Evolutionary conservation across 2,113 vertebrate genomes (phyloP), one percentile per base, ranked within the genome.

Genomic region (Pelodiscus sinensis): DNA sequence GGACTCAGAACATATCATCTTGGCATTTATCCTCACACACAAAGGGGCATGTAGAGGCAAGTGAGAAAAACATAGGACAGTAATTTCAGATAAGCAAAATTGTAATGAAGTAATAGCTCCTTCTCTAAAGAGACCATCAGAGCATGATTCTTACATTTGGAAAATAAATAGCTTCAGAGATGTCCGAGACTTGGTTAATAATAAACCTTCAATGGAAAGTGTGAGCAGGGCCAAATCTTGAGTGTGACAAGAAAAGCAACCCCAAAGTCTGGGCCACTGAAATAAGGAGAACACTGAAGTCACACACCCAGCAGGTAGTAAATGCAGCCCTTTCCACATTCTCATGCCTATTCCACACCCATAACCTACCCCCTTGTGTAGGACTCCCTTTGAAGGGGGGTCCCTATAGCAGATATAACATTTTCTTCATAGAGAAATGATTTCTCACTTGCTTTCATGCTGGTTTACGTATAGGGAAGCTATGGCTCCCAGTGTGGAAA

Each of bases 311-410:
- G 2, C n/a, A 25, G 84, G 19, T 81, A 79, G 86, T 83, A 87
- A 85, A 79, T 68, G 31, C 15, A n/a, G 12, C 16, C 31, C 31
- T 68, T n/a, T n/a, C 29, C 81, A 38, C 82, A 62, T 75, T 54
- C 77, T 85, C 82, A 50, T 83, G 77, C 77, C 62, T 94, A 93
- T 60, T 92, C 79, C 60, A 44, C 82, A 92, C 94, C 86, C 75
- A 55, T 79, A 44, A 4, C 83, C 56, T 82, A 87, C 51, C 29
- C 81, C 80, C 16, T 79, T 50, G 68, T 60, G 90, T 82, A 87
- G 83, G 15, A 84, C 22, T 55, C 92, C 87, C 82, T 38, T 44
- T 35, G 71, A 81, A 81, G 86, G 35, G 79, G 88, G 71, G 50
- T 84, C 68, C 24, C 54, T 90, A 27, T 83, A 24, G 68, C 35